These are phyloP conservation scores for Enteromius argenteus DNA, from an alignment of 2,797 vertebrate species.

Conservation along the genomic window DNA sequence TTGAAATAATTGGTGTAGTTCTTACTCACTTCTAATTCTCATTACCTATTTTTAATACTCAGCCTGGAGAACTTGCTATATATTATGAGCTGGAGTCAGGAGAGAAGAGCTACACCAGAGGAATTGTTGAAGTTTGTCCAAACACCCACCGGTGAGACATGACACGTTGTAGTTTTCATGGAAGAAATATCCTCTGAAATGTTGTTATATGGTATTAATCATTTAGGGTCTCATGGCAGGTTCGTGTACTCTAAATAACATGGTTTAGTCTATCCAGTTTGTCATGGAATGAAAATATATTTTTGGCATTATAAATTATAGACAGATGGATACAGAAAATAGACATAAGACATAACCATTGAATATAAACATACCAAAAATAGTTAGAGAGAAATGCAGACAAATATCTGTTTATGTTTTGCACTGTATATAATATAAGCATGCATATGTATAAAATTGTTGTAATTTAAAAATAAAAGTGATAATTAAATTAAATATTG, in stretches of 20 bases:
- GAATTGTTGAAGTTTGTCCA: constrained; percentile 85
- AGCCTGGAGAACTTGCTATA: constrained; percentile 84
- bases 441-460: background rate
- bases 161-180: background rate
- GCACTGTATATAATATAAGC: background rate
- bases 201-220: background rate
- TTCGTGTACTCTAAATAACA: background rate
- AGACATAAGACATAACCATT: background rate
- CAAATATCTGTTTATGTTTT: background rate
- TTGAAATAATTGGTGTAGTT: background rate
- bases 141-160: constrained; percentile 78
- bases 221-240: background rate
- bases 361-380: background rate
- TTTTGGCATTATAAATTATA: background rate
- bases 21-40: background rate
- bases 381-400: background rate
- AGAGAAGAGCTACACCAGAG: constrained; percentile 79
- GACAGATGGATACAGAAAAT: background rate
- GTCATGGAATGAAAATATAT: background rate
- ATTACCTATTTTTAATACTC: background rate
- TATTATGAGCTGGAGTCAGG: constrained; percentile 85
- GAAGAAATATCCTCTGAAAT: background rate
- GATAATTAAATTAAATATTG: no score
- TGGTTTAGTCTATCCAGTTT: background rate
- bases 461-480: background rate